Evolutionary conservation across 2,113 vertebrate species (phyloP).

Genomic region (Pseudolaguvia tuberculata): DNA sequence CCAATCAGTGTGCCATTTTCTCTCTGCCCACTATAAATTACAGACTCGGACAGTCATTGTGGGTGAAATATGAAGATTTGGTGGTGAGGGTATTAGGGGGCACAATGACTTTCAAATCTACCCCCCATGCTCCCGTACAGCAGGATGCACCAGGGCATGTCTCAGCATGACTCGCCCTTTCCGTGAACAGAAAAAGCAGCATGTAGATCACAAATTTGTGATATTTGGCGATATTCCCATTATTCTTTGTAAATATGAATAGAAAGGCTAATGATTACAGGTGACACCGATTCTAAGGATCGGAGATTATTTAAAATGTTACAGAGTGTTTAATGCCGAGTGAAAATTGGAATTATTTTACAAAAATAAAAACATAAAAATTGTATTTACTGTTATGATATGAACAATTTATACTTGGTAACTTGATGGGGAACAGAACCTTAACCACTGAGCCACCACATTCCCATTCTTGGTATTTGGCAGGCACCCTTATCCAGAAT

Average conservation of each 20-base stretch:
- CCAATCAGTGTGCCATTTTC: constrained; percentile 23
- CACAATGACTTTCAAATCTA: neutral
- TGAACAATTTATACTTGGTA: no score
- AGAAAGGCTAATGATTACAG: neutral
- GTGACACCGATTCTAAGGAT: neutral
- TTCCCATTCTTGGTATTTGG: no score
- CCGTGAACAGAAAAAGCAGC: neutral
- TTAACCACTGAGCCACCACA: no score
- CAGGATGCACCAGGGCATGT: neutral
- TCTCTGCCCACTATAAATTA: constrained; percentile 4
- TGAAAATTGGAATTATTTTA: no score
- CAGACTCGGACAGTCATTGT: constrained; percentile 22
- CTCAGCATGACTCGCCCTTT: neutral
- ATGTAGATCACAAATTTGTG: neutral
- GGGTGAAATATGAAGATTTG: neutral
- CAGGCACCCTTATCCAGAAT: no score
- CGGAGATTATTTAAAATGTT: neutral
- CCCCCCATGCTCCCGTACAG: neutral
- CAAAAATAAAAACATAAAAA: neutral
- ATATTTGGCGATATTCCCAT: neutral
- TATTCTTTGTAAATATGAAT: neutral
- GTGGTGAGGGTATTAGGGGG: no score
- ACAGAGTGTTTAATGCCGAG: no score
- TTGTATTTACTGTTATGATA: no score
- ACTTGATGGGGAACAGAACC: no score